Conservation (phyloP, 1,140 invertebrate genomes). For the honey bee (Apis mellifera) region Amel_HAv3.1 CM009937.2:1144501-1145000, state of each 20-base stretch:
- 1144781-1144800: slow-evolving; percentile 41
- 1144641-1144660: background rate
- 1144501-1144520: too few species aligned
- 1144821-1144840: too few species aligned
- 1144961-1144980: too few species aligned
- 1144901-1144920: too few species aligned
- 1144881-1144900: too few species aligned
- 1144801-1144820: background rate
- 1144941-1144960: too few species aligned
- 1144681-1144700: slow-evolving; percentile 30
- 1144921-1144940: too few species aligned
- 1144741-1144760: slow-evolving; percentile 41
- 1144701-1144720: slow-evolving; percentile 8
- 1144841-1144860: too few species aligned
- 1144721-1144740: slow-evolving; percentile 19
- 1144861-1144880: too few species aligned
- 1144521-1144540: too few species aligned
- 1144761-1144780: background rate
- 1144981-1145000: too few species aligned
- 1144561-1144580: slow-evolving; percentile 73
- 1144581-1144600: slow-evolving; percentile 56
- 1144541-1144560: slow-evolving; percentile 60
- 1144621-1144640: slow-evolving; percentile 25
- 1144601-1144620: slow-evolving; percentile 62
- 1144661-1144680: slow-evolving; percentile 51